Conservation (phyloP, 2,113 vertebrate genomes). For the Anser cygnoides region DNA sequence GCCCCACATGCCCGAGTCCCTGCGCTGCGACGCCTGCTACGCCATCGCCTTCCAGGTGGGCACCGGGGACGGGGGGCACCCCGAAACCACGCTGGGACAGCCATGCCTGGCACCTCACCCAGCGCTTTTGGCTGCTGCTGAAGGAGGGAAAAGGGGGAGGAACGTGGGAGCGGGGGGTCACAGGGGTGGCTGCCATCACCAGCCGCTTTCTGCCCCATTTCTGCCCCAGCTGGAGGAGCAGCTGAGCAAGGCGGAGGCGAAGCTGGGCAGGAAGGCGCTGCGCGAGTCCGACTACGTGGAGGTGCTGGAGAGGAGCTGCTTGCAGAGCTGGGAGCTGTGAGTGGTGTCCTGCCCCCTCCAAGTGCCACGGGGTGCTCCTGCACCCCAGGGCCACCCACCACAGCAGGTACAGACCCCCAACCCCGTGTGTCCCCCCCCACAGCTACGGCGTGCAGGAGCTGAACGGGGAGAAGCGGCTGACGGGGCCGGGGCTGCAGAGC, state of each 20-base stretch:
- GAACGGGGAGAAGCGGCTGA: constrained; percentile 25
- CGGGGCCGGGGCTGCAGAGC: background rate
- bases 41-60: constrained; percentile 76
- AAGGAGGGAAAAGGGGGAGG: no score
- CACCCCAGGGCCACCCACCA: background rate
- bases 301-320: constrained; percentile 54
- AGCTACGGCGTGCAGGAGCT: constrained; percentile 54
- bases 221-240: constrained; percentile 35
- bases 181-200: rapidly evolving
- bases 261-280: constrained; percentile 25
- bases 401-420: background rate
- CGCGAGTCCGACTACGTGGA: constrained; percentile 17
- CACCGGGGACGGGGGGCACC: rapidly evolving
- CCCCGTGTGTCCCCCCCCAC: background rate
- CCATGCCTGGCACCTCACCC: no score
- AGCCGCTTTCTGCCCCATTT: background rate
- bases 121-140: background rate
- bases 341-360: background rate
- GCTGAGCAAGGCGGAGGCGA: constrained; percentile 15
- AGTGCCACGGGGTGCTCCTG: no score
- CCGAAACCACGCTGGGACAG: no score
- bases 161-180: background rate
- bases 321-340: constrained; percentile 45
- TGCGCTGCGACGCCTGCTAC: constrained; percentile 74
- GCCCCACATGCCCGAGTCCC: constrained; percentile 66